Conservation (phyloP, 2,888 invertebrate species). For the Mesorhabditis spiculigera region DNA sequence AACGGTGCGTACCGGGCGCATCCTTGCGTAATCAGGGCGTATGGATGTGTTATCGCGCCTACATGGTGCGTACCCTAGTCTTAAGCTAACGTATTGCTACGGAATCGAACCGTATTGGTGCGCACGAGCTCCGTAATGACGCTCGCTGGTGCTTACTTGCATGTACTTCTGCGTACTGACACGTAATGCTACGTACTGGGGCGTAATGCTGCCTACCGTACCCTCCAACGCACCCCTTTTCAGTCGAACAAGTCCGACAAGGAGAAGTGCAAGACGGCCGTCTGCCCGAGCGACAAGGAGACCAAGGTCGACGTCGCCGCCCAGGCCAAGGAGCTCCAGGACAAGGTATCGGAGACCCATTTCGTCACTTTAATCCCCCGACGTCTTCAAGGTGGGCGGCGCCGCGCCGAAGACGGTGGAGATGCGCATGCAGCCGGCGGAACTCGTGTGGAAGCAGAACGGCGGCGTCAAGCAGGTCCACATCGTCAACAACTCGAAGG, state of each 20-base stretch:
- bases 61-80: too few relatives aligned
- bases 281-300: conserved; percentile 25
- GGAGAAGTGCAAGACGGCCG: conserved; percentile 19
- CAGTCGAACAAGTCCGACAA: background rate
- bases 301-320: conserved; percentile 14
- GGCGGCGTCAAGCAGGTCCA: conserved; percentile 20
- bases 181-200: too few relatives aligned
- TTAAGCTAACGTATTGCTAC: too few relatives aligned
- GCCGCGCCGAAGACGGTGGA: conserved; percentile 7
- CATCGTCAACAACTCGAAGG: conserved; percentile 20
- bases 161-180: too few relatives aligned
- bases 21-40: too few relatives aligned
- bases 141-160: too few relatives aligned
- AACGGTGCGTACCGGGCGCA: too few relatives aligned
- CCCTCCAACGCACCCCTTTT: too few relatives aligned
- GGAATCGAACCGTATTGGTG: too few relatives aligned
- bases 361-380: conserved; percentile 4
- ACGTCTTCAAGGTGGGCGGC: background rate
- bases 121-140: too few relatives aligned
- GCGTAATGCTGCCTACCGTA: too few relatives aligned
- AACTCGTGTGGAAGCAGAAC: conserved; percentile 15
- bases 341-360: conserved; percentile 7
- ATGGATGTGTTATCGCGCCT: too few relatives aligned
- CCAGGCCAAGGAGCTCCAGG: background rate
- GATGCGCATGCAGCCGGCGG: conserved; percentile 17